Base-by-base conservation (phyloP, 2,113 vertebrate genomes). In the Eulemur rufifrons region DNA sequence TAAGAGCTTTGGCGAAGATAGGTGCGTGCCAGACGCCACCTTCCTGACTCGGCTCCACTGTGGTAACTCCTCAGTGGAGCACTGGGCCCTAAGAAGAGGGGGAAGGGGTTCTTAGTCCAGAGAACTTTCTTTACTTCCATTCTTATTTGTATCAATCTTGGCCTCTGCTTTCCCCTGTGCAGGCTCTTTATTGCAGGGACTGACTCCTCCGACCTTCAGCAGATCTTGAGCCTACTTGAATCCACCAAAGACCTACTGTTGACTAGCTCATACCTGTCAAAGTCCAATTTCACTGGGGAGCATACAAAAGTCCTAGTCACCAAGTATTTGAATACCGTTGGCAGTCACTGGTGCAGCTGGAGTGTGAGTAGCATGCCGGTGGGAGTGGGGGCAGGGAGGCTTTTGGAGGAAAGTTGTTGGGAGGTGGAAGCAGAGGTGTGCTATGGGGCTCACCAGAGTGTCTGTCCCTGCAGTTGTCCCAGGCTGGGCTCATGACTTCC, bases 181-280 rank as follows among this genome's bases (percentile, higher is more conserved):
- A 98, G 98, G 74, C 93, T 98, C 45, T 76, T 98, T 52, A 93
- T 98, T 52, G 94, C 94, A 17, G 97, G 97, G 1, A 97, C 98
- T 0, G n/a, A 37, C 50, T 96, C 81, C 15, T 63, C 90, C 0
- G 14, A 92, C 42, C 92, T 90, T 27, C 77, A 84, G 25, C 61
- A 94, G 47, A 92, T 98, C 52, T 13, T 95, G 84, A 78, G 34
- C 37, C 74, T 98, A 1, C 73, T 97, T 0, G 69, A 92, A 2
- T 56, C 90, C 4, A 86, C 91, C 6, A 27, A 68, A 8, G 95
- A 97, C 89, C 34, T 97, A 39, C 39, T 98, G 64, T 45, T 98
- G 86, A 96, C 95, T 1, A 97, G 91, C 86, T 98, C 97, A 0
- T 97, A 98, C 63, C 87, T 98, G 80, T 77, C 95, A 5, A 15